A percentile compares a stretch with the other conserved stretches of the same genome.
Evolutionary conservation across 2,113 vertebrate species (phyloP).

Genomic region (Clinocottus analis): DNA sequence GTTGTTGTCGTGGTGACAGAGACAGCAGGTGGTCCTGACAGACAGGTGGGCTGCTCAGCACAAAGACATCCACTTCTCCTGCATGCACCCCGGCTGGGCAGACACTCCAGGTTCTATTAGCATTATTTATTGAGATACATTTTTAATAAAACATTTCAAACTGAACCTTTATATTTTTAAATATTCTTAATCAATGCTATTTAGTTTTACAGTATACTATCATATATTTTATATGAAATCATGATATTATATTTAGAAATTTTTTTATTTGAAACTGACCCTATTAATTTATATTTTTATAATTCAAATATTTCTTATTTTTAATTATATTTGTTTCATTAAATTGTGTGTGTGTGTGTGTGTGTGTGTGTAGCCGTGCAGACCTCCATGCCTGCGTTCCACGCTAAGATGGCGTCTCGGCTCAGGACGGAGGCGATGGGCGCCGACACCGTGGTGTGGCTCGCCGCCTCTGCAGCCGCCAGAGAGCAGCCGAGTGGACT

Average conservation of each 20-base stretch:
- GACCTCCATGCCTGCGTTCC: constrained; percentile 84
- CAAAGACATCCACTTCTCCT: constrained; percentile 87
- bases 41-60: constrained; percentile 84
- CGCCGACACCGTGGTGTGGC: constrained; percentile 85
- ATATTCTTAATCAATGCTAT: too few relatives aligned
- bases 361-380: constrained; percentile 78
- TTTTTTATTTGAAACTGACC: too few relatives aligned
- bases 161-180: too few relatives aligned
- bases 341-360: background rate
- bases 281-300: too few relatives aligned
- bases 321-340: too few relatives aligned
- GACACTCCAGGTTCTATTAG: constrained; percentile 83
- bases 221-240: too few relatives aligned
- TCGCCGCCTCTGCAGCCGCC: constrained; percentile 76
- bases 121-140: too few relatives aligned
- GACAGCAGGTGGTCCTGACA: constrained; percentile 88
- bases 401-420: constrained; percentile 82
- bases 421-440: constrained; percentile 86
- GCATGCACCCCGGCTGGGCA: constrained; percentile 88
- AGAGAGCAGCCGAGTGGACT: constrained; percentile 75
- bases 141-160: too few relatives aligned
- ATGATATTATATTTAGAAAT: too few relatives aligned
- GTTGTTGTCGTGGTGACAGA: constrained; percentile 67
- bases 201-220: too few relatives aligned
- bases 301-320: too few relatives aligned